These are phyloP conservation scores for Diceros bicornis DNA, from an alignment of 2,797 vertebrate genomes.

Conservation along the genomic window DNA sequence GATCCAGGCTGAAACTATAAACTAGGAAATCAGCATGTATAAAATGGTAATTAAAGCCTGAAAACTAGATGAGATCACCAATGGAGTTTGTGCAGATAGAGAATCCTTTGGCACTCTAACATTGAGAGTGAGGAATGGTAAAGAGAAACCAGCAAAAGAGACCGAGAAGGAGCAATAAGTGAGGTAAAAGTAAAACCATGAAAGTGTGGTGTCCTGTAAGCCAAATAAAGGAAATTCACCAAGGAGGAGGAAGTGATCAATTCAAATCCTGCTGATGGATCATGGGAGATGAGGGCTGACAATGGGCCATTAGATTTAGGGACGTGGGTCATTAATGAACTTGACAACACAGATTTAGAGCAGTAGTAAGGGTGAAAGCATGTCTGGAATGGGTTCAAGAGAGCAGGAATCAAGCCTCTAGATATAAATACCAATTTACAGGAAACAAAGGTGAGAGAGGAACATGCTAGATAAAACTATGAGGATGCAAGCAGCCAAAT, in stretches of 20 bases:
- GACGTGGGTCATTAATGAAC: not conserved
- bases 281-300: not conserved
- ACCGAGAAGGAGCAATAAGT: not conserved
- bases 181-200: not conserved
- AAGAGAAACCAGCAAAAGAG: not conserved
- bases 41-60: not conserved
- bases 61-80: not conserved
- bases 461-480: not conserved
- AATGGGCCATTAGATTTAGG: not conserved
- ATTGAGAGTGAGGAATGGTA: not conserved
- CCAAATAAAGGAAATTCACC: not conserved
- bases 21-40: not conserved
- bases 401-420: not conserved
- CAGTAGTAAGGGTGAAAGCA: too few species aligned
- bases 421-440: not conserved
- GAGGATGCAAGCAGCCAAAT: not conserved
- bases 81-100: not conserved
- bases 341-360: not conserved
- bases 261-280: not conserved
- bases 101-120: not conserved
- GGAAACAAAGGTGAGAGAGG: not conserved
- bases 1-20: not conserved
- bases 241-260: not conserved
- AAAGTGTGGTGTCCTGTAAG: not conserved
- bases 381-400: not conserved